Conservation (phyloP, 1,140 invertebrate species). For the Oryzaephilus surinamensis region DNA sequence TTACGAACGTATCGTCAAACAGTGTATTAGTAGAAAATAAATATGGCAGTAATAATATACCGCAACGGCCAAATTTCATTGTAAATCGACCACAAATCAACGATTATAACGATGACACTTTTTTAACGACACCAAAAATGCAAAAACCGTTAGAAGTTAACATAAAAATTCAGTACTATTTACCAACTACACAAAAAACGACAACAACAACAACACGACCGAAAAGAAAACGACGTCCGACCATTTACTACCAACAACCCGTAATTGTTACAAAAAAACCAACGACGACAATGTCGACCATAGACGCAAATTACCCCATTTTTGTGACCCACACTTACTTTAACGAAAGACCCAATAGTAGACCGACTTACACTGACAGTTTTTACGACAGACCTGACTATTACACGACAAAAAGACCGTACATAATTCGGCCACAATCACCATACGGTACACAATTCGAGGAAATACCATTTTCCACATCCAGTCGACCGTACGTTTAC, state of each 20-base stretch:
- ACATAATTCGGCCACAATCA: slow-evolving; percentile 18
- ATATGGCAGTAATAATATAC: slow-evolving; percentile 5
- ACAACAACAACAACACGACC: slow-evolving; percentile 4
- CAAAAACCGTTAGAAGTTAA: slow-evolving; percentile 25
- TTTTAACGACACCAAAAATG: slow-evolving; percentile 8
- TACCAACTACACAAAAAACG: slow-evolving; percentile 8
- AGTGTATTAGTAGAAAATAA: slow-evolving; percentile 8
- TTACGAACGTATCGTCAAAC: slow-evolving; percentile 8
- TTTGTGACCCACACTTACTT: slow-evolving; percentile 17
- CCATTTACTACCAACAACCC: slow-evolving; percentile 9
- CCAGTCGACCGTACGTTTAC: slow-evolving; percentile 19
- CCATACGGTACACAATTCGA: slow-evolving; percentile 25
- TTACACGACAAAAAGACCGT: slow-evolving; percentile 9
- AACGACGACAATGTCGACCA: neutral
- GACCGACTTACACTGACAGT: slow-evolving; percentile 19
- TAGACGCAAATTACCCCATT: slow-evolving; percentile 6
- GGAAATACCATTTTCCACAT: slow-evolving; percentile 21
- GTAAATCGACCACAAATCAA: slow-evolving; percentile 5
- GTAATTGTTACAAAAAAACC: slow-evolving; percentile 2
- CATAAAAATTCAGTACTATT: slow-evolving; percentile 31
- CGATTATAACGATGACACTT: slow-evolving; percentile 14
- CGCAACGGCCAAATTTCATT: slow-evolving; percentile 14
- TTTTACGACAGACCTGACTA: neutral
- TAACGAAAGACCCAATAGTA: slow-evolving; percentile 19
- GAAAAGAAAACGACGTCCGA: slow-evolving; percentile 20